Evolutionary conservation across 1,140 invertebrate genomes (phyloP), one percentile per base, ranked within the genome.

Genomic region (Calycopis cecrops): DNA sequence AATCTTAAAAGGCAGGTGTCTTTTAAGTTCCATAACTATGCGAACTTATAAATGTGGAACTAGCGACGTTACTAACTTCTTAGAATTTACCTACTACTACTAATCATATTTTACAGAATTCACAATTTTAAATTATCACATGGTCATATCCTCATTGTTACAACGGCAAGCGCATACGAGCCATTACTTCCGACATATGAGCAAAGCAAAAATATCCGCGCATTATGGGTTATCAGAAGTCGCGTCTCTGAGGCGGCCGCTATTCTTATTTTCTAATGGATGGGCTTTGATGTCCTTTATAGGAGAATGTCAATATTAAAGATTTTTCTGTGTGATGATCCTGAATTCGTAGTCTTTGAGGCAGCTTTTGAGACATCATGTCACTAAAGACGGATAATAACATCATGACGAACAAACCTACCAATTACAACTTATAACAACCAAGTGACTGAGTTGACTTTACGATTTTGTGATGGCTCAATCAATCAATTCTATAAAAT

Each of bases 101-200:
- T 2, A 28, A 28, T 28, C 21, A 28, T 28, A 28, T 28, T 28
- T 28, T 3, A 28, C 6, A 28, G 21, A 28, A 6, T 28, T 28
- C 6, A 28, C 6, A 28, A 28, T 28, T 28, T 3, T 28, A 6
- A 28, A 28, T 3, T 28, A 28, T n/a, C n/a, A n/a, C n/a, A 6
- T 28, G 21, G 21, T 28, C 48, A 55, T 60, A 48, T 67, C 65
- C 60, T 54, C 59, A 55, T 67, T 59, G 75, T 74, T 68, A 69
- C 47, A 72, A 53, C 49, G 48, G 47, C 51, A 9, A 66, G 52
- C 63, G 58, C 35, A 67, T 65, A 80, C 79, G 68, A 80, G 67
- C 81, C 79, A 85, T 87, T 87, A 87, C 83, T 85, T 83, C 79
- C 83, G 76, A 87, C 81, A 79, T 87, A 87, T 87, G 83, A 87